Evolutionary conservation across 23 tunicate genomes (phyloP).

Genomic region (Clavelina lepadiformis): DNA sequence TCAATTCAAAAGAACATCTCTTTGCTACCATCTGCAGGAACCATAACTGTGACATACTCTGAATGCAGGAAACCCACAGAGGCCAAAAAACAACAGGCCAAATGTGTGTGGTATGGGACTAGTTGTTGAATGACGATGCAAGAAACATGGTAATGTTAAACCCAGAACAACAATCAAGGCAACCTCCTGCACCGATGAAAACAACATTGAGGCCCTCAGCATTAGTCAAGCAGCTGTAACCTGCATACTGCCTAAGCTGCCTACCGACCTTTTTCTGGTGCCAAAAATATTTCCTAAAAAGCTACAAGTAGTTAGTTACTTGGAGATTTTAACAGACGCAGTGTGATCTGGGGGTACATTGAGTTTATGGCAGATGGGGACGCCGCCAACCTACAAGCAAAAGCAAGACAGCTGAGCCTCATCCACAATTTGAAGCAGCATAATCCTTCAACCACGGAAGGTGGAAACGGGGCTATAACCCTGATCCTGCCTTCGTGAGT

Average conservation of each 20-base stretch:
- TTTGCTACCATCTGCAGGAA: background rate
- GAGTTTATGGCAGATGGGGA: background rate
- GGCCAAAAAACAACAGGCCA: background rate
- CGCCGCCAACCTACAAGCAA: conserved; percentile 7
- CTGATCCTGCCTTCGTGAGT: conserved; percentile 5
- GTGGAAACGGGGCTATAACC: conserved; percentile 16
- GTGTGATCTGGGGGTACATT: background rate
- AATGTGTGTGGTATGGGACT: background rate
- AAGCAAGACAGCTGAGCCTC: background rate
- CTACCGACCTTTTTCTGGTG: background rate
- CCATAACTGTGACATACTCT: background rate
- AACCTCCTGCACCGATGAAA: background rate
- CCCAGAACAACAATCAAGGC: background rate
- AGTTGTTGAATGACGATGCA: background rate
- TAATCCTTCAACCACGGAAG: conserved; percentile 6
- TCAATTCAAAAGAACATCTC: background rate
- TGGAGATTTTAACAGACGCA: conserved; percentile 12
- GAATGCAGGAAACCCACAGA: conserved; percentile 3
- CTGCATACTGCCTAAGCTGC: no score
- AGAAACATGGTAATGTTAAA: conserved; percentile 6
- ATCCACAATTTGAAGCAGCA: conserved; percentile 7
- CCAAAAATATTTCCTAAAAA: no score
- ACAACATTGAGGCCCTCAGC: conserved; percentile 5
- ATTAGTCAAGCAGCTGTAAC: no score
- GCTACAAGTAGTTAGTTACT: no score